These are phyloP conservation scores for Gallinago nigripennis DNA, from an alignment of 2,797 vertebrate genomes.

Conservation along the genomic window DNA sequence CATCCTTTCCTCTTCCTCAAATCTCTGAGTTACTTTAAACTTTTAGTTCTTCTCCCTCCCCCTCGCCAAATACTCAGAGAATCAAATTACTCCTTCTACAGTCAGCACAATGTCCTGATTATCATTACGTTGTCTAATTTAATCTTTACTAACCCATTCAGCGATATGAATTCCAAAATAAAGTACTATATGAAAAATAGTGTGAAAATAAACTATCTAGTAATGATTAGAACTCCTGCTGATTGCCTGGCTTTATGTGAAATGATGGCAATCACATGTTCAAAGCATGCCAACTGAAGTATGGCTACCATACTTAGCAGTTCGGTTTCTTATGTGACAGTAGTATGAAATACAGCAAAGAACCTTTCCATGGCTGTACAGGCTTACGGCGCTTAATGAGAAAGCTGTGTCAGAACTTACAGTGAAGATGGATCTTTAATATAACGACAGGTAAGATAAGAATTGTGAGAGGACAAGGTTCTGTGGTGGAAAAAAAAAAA, in stretches of 20 bases:
- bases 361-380: neutral
- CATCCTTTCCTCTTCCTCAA: neutral
- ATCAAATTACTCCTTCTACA: conserved; percentile 65
- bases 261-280: conserved; percentile 59
- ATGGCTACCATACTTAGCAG: conserved; percentile 34
- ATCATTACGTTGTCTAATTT: conserved; percentile 67
- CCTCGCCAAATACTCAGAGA: conserved; percentile 25
- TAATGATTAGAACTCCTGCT: conserved; percentile 57
- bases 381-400: neutral
- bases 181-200: conserved; percentile 51
- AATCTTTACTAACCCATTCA: conserved; percentile 62
- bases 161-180: conserved; percentile 56
- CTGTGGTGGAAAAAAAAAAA: neutral
- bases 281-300: conserved; percentile 54
- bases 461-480: neutral
- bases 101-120: conserved; percentile 70
- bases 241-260: conserved; percentile 41
- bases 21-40: neutral
- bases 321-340: conserved; percentile 40
- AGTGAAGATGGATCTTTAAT: neutral
- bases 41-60: neutral
- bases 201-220: conserved; percentile 58
- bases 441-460: neutral
- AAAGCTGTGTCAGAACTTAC: neutral
- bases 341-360: neutral